Evolutionary conservation across 2,888 invertebrate genomes (phyloP).

Genomic region (Sepiola atlantica): DNA sequence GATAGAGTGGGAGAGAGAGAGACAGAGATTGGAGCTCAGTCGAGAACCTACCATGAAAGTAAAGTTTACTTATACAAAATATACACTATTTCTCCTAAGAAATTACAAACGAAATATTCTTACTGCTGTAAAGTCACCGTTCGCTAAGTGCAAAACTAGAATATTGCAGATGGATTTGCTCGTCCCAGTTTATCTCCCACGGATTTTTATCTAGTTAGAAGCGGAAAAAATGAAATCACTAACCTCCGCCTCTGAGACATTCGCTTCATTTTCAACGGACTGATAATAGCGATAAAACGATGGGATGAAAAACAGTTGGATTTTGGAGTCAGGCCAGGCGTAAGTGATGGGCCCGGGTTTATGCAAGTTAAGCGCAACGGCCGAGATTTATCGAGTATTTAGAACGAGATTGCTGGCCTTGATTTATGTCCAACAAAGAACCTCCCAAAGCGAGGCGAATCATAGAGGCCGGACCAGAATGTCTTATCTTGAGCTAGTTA

Average conservation of each 20-base stretch:
- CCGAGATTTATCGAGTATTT: slow-evolving; percentile 9
- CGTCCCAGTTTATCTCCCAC: background rate
- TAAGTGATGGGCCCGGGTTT: background rate
- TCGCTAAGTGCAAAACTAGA: too few species aligned
- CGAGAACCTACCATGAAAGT: too few species aligned
- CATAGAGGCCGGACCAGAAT: background rate
- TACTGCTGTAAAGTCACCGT: too few species aligned
- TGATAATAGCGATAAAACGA: background rate
- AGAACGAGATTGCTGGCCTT: background rate
- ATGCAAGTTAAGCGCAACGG: background rate
- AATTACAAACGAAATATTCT: too few species aligned
- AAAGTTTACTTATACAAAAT: too few species aligned
- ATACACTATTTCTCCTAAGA: too few species aligned
- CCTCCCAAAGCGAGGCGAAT: background rate
- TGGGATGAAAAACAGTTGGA: background rate
- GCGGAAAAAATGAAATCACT: background rate
- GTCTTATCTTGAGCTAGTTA: too few species aligned
- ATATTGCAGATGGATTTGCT: background rate
- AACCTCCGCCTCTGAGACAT: background rate
- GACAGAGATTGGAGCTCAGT: too few species aligned
- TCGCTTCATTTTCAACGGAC: background rate
- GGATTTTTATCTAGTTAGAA: background rate
- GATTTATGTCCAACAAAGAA: background rate
- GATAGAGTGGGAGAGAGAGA: too few species aligned
- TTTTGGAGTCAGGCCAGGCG: background rate